phyloP scores from a whole-genome alignment of 1,140 invertebrate genomes.

The Eueides isabella region DNA sequence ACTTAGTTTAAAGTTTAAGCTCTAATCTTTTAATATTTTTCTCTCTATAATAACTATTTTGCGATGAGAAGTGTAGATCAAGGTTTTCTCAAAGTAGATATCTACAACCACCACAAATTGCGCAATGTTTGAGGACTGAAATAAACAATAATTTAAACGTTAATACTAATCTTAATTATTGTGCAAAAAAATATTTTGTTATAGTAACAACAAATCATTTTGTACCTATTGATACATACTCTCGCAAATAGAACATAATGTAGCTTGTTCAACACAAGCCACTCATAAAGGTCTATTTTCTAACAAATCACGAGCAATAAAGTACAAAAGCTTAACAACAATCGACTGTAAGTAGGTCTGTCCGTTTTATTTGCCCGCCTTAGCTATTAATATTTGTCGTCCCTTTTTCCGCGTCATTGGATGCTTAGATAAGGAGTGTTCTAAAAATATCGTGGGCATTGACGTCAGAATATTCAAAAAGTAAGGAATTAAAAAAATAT shows the following conservation, averaged over 20 bases:
- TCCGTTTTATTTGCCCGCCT: slow-evolving; percentile 23
- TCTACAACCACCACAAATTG: too few relatives aligned
- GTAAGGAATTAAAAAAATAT: neutral
- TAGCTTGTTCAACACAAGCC: neutral
- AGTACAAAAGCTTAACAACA: slow-evolving; percentile 19
- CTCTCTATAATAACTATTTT: too few relatives aligned
- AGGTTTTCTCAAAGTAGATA: too few relatives aligned
- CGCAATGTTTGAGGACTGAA: too few relatives aligned
- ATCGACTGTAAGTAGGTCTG: slow-evolving; percentile 18
- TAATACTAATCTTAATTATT: neutral
- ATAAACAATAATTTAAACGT: too few relatives aligned
- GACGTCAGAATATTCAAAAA: neutral
- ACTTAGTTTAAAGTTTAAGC: too few relatives aligned
- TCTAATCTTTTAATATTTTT: too few relatives aligned
- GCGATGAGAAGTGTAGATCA: too few relatives aligned
- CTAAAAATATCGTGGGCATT: slow-evolving; percentile 18
- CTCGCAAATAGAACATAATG: neutral
- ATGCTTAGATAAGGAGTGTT: slow-evolving; percentile 21
- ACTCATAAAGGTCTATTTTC: slow-evolving; percentile 11
- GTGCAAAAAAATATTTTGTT: neutral
- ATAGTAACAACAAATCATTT: neutral
- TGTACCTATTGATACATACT: neutral
- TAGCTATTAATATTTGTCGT: slow-evolving; percentile 38
- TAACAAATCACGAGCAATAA: slow-evolving; percentile 16
- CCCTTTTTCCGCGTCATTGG: slow-evolving; percentile 33